Percentiles rank a stretch among this genome's conserved stretches.
Conservation (phyloP, 1,140 invertebrate genomes). For the Drosophila pseudoobscura region DNA sequence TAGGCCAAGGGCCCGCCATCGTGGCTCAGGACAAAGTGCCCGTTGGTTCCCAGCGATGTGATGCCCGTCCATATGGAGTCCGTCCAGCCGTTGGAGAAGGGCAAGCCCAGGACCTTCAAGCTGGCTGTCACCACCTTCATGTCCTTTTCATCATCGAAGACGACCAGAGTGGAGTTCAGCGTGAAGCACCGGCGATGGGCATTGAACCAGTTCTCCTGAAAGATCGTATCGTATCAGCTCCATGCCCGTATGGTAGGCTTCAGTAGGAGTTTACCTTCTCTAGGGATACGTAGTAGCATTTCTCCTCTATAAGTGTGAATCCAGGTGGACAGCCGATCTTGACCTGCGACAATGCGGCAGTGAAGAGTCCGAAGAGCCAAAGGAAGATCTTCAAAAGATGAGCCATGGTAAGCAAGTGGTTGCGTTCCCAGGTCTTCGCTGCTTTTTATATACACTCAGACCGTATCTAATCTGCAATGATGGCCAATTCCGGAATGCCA, state of each 20-base stretch:
- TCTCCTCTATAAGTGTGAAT: slow-evolving; percentile 20
- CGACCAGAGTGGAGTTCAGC: no score
- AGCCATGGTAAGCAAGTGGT: slow-evolving; percentile 11
- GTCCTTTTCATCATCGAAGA: no score
- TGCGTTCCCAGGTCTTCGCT: not conserved
- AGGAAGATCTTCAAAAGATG: not conserved
- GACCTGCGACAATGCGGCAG: not conserved
- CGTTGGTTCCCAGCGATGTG: no score
- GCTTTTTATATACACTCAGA: not conserved
- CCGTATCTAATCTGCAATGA: slow-evolving; percentile 17
- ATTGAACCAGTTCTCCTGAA: no score
- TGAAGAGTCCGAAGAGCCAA: not conserved
- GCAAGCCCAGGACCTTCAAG: no score
- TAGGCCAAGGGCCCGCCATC: no score
- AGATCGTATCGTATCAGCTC: not conserved
- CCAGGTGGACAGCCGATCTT: slow-evolving; percentile 1
- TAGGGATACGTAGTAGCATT: slow-evolving; percentile 23
- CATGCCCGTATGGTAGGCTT: not conserved
- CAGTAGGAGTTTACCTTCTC: no score
- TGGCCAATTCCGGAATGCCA: not conserved
- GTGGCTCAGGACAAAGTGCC: no score
- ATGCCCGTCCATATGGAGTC: no score
- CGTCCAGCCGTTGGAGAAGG: no score
- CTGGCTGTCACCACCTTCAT: no score
- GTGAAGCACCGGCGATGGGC: no score